Evolutionary conservation across 2,113 vertebrate genomes (phyloP).

Genomic region (Rhea pennata): DNA sequence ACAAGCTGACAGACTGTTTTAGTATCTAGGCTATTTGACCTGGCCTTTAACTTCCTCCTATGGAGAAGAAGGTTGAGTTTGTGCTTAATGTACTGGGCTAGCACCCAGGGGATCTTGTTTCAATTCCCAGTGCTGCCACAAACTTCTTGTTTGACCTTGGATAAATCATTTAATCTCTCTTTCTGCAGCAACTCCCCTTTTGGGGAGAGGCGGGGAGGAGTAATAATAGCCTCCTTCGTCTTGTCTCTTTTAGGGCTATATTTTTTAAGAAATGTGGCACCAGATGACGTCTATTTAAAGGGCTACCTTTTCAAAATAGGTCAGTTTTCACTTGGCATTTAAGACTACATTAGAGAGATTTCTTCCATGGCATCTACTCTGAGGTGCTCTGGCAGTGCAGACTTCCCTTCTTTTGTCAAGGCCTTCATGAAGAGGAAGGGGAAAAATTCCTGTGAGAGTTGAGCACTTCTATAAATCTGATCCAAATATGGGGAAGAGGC

Average conservation of each 20-base stretch:
- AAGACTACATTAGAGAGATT: not conserved
- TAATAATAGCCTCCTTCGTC: not conserved
- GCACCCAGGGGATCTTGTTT: not conserved
- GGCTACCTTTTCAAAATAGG: not conserved
- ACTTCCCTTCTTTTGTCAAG: not conserved
- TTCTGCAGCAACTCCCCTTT: not conserved
- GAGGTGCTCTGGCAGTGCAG: not conserved
- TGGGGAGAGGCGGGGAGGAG: not conserved
- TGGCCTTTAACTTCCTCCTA: not conserved
- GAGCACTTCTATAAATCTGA: not conserved
- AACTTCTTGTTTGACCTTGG: not conserved
- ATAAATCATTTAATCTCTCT: not conserved
- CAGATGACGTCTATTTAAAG: not conserved
- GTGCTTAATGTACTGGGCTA: not conserved
- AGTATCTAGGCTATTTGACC: not conserved
- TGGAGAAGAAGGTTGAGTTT: not conserved
- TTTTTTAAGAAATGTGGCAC: not conserved
- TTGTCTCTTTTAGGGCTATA: not conserved
- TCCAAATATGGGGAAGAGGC: not conserved
- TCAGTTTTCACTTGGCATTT: not conserved
- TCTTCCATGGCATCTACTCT: not conserved
- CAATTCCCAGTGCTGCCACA: constrained; percentile 18
- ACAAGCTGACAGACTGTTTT: not conserved
- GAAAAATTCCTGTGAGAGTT: not conserved
- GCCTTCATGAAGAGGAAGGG: not conserved